Evolutionary conservation across 2,888 invertebrate species (phyloP), one percentile per base, ranked within the genome.

Genomic region (Drosophila neonasuta): DNA sequence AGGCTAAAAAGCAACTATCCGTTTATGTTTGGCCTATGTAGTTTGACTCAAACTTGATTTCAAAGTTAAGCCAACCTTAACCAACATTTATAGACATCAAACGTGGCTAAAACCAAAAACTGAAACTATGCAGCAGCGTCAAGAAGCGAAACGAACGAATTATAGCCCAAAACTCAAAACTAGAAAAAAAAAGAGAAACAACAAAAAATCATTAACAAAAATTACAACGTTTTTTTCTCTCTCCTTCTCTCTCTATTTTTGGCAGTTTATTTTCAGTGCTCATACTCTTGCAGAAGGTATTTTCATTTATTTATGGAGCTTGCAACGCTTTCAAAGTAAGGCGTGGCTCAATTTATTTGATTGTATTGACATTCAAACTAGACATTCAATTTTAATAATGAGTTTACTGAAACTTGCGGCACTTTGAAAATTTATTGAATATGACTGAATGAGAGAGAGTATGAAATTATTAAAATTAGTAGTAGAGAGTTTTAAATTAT

Each of bases 11-110:
- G 41, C 48, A 39, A 65, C 42, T 36, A 61, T 24, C 46, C 39
- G 39, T 13, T 13, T 39, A 13, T 15, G 13, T 41, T 64, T 57
- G 20, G 57, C 65, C 44, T 13, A 54, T 42, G 65, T 1, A 6
- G 66, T 74, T 65, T 67, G 61, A 57, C 62, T 68, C 79, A 81
- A 81, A 81, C 81, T 84, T 81, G 81, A 81, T 81, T 81, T 84
- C 84, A 81, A 81, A 81, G 81, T 84, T 81, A 81, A 81, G 66
- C 81, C 85, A 81, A 81, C 81, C 81, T 81, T 81, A 81, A 79
- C 85, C 81, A 81, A 81, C 81, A 84, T 81, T 84, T 75, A 81
- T 78, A 79, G 81, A 77, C 80, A 68, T 74, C 77, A 74, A 71
- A 68, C 49, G 60, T 63, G 42, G 74, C 65, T 65, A 64, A 73